Conservation (phyloP, 1,140 invertebrate species). For the Anoplolepis gracilipes region DNA sequence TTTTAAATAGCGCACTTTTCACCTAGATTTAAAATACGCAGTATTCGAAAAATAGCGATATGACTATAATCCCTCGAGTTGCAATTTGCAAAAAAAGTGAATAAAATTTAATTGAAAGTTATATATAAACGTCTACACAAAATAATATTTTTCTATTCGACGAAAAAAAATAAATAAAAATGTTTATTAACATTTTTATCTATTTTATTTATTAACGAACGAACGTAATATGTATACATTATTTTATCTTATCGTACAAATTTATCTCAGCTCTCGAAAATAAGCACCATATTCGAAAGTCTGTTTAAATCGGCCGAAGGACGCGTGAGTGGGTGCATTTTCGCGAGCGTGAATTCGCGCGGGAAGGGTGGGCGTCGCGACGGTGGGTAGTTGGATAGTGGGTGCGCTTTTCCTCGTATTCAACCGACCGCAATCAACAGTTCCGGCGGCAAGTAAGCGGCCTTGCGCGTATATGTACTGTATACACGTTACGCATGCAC, state of each 20-base stretch:
- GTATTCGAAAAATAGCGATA: neutral
- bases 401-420: constrained; percentile 59
- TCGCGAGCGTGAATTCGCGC: constrained; percentile 31
- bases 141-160: neutral
- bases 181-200: neutral
- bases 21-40: neutral
- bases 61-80: neutral
- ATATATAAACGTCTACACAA: neutral
- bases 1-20: constrained; percentile 40
- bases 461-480: constrained; percentile 47
- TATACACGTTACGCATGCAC: neutral
- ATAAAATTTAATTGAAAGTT: neutral
- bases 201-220: neutral
- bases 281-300: neutral
- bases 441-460: constrained; percentile 60
- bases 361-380: neutral
- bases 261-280: neutral
- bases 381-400: constrained; percentile 30
- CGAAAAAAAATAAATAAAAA: neutral
- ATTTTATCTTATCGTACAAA: neutral
- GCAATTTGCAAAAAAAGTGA: neutral
- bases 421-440: constrained; percentile 74
- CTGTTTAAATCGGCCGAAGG: constrained; percentile 17
- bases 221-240: neutral
- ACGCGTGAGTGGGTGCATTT: constrained; percentile 15